A percentile compares a stretch with the other conserved stretches of the same genome.
These are phyloP conservation scores for Gobio gobio DNA, from an alignment of 2,113 vertebrate species.

Conservation along the genomic window DNA sequence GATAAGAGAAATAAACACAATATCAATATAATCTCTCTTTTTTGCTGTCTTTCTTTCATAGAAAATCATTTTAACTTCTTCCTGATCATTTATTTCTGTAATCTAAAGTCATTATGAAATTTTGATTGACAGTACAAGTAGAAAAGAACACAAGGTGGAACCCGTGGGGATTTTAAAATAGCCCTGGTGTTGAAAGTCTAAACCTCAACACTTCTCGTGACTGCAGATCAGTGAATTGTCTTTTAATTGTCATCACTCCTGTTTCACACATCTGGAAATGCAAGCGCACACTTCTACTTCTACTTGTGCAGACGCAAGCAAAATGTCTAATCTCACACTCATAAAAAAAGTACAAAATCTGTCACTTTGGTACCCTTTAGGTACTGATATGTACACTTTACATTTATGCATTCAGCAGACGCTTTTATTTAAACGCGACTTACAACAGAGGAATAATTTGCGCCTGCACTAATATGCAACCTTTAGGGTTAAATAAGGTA, in stretches of 20 bases:
- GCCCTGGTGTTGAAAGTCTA: neutral
- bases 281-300: neutral
- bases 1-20: constrained; percentile 37
- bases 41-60: neutral
- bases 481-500: neutral
- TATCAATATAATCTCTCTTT: neutral
- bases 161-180: too few relatives aligned
- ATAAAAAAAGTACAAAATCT: neutral
- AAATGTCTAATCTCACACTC: neutral
- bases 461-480: neutral
- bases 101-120: neutral
- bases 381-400: neutral
- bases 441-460: too few relatives aligned
- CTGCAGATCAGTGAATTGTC: neutral
- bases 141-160: too few relatives aligned
- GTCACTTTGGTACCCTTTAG: neutral
- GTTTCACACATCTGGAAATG: neutral
- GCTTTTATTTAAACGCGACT: too few relatives aligned
- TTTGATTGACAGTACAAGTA: neutral
- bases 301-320: neutral
- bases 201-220: neutral
- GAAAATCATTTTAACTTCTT: neutral
- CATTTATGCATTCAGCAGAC: too few relatives aligned
- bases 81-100: neutral
- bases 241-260: constrained; percentile 11